Evolutionary conservation across 2,113 vertebrate species (phyloP).

Genomic region (Pantherophis guttatus): DNA sequence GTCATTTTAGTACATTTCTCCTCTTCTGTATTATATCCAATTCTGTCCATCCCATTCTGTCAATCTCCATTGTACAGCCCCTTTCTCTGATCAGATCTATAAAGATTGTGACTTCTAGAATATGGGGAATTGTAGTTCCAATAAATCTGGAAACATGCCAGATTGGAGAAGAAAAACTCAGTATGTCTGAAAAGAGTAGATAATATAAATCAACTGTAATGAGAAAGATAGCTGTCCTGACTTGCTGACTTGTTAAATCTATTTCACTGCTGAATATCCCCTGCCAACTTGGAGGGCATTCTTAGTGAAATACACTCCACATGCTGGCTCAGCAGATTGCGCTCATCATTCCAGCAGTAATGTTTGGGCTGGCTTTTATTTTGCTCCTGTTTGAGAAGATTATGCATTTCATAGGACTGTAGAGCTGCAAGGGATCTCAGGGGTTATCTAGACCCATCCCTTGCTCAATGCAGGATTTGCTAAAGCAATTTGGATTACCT

Average conservation of each 20-base stretch:
- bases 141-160: not conserved
- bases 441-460: not conserved
- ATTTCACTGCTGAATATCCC: constrained; percentile 43
- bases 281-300: constrained; percentile 45
- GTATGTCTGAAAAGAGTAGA: not conserved
- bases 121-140: not conserved
- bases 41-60: not conserved
- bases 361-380: constrained; percentile 50
- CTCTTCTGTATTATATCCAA: not conserved
- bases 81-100: not conserved
- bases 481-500: not conserved
- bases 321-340: constrained; percentile 44
- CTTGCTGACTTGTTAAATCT: constrained; percentile 45
- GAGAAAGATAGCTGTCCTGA: constrained; percentile 37
- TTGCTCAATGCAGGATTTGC: not conserved
- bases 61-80: not conserved
- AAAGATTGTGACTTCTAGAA: not conserved
- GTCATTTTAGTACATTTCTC: not conserved
- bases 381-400: constrained; percentile 46
- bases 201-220: not conserved
- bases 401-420: not conserved
- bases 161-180: not conserved
- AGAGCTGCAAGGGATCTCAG: not conserved
- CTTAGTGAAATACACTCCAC: constrained; percentile 32
- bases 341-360: constrained; percentile 45